Evolutionary conservation across 2,113 vertebrate species (phyloP).

Genomic region (Mungos mungo): DNA sequence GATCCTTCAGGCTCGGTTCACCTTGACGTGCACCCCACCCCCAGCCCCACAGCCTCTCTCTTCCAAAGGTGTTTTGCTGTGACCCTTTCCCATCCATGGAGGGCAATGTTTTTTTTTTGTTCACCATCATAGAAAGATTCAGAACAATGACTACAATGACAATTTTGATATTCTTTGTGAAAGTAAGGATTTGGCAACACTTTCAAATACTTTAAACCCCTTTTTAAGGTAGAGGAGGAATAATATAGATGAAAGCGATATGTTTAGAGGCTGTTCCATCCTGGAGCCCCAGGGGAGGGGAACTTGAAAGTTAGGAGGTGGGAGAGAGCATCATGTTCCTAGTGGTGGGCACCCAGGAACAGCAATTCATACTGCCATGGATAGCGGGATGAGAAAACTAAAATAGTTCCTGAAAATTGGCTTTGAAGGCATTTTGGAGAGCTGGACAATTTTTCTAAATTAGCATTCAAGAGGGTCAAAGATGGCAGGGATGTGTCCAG

Average conservation of each 20-base stretch:
- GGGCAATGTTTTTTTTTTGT: neutral
- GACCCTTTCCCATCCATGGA: neutral
- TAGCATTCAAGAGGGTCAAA: neutral
- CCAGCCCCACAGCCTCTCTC: neutral
- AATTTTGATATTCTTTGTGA: neutral
- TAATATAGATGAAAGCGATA: neutral
- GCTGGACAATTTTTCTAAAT: slow-evolving; percentile 57
- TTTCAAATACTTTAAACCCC: neutral
- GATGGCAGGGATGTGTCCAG: neutral
- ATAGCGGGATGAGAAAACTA: neutral
- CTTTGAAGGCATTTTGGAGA: neutral
- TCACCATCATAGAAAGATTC: neutral
- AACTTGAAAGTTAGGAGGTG: neutral
- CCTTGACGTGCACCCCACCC: neutral
- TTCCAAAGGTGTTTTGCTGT: neutral
- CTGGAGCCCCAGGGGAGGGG: neutral
- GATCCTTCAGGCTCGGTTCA: neutral
- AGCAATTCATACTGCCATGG: neutral
- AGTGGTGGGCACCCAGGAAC: neutral
- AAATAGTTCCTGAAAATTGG: slow-evolving; percentile 25
- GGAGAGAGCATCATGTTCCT: neutral
- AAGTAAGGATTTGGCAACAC: neutral
- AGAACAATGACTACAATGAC: neutral
- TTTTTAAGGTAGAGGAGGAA: neutral
- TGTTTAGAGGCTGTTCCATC: neutral